These are phyloP conservation scores for Drosophila recens DNA, from an alignment of 2,888 invertebrate genomes.

Conservation along the genomic window DNA sequence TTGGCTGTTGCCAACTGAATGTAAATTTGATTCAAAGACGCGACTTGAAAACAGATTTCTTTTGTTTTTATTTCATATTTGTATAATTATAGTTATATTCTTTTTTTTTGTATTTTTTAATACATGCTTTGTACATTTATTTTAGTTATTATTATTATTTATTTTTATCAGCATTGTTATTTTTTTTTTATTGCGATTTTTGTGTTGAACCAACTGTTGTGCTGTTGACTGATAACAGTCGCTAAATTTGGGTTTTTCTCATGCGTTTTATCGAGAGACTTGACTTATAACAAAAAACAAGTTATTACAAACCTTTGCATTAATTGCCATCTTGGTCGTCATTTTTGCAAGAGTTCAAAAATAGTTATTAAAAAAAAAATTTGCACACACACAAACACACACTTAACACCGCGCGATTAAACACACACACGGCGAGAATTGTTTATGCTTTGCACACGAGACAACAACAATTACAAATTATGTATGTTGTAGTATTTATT, in stretches of 20 bases:
- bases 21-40: constrained; percentile 4
- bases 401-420: neutral
- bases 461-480: constrained; percentile 3
- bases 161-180: neutral
- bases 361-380: constrained; percentile 12
- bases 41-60: constrained; percentile 13
- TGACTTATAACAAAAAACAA: neutral
- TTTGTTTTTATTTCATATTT: constrained; percentile 2
- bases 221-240: constrained; percentile 22
- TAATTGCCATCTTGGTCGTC: constrained; percentile 83
- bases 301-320: constrained; percentile 74
- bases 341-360: constrained; percentile 50
- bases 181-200: neutral
- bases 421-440: constrained; percentile 18
- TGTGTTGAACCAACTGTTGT: constrained; percentile 28
- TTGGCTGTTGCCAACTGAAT: constrained; percentile 24
- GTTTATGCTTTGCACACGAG: constrained; percentile 10
- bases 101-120: neutral
- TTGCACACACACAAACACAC: constrained; percentile 24
- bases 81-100: neutral
- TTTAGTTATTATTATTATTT: neutral
- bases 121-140: neutral
- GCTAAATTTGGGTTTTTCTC: constrained; percentile 4
- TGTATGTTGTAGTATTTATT: neutral
- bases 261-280: no score